A percentile compares a stretch with the other conserved stretches of the same genome.
phyloP scores from a whole-genome alignment of 2,888 invertebrate genomes.

The Heliconius charithonia region DNA sequence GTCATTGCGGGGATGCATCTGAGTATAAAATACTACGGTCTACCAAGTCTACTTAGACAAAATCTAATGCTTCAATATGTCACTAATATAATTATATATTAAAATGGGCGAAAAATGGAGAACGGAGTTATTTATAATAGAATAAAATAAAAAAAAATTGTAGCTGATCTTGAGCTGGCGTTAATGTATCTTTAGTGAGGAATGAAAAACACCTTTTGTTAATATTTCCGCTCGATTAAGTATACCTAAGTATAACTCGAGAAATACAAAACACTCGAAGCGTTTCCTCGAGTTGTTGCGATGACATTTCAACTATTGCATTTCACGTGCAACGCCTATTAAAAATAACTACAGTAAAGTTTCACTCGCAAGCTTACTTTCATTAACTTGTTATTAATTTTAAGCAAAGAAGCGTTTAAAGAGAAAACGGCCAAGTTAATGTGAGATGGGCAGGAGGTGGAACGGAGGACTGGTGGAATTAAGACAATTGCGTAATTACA shows the following conservation, averaged over 20 bases:
- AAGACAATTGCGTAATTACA: constrained; percentile 49
- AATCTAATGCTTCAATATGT: too few species aligned
- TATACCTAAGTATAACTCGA: not conserved
- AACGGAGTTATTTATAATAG: too few species aligned
- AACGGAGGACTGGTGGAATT: constrained; percentile 32
- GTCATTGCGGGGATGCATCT: not conserved
- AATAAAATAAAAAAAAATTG: too few species aligned
- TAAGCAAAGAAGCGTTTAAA: constrained; percentile 26
- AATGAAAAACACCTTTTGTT: not conserved
- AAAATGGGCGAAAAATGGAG: too few species aligned
- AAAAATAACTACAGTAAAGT: constrained; percentile 11
- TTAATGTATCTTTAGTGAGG: not conserved
- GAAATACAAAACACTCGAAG: not conserved
- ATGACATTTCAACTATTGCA: constrained; percentile 22
- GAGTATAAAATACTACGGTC: too few species aligned
- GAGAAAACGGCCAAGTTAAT: constrained; percentile 28
- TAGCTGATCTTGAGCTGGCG: not conserved
- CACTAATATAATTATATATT: too few species aligned
- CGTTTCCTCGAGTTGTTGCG: not conserved
- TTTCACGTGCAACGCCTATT: constrained; percentile 11
- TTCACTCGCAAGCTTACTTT: constrained; percentile 5
- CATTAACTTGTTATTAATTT: constrained; percentile 10
- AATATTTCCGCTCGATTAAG: not conserved
- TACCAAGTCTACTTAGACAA: too few species aligned
- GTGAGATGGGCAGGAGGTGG: not conserved